A percentile compares a stretch with the other conserved stretches of the same genome.
Evolutionary conservation across 1,140 invertebrate species (phyloP).

Genomic region (Drosophila bocqueti): DNA sequence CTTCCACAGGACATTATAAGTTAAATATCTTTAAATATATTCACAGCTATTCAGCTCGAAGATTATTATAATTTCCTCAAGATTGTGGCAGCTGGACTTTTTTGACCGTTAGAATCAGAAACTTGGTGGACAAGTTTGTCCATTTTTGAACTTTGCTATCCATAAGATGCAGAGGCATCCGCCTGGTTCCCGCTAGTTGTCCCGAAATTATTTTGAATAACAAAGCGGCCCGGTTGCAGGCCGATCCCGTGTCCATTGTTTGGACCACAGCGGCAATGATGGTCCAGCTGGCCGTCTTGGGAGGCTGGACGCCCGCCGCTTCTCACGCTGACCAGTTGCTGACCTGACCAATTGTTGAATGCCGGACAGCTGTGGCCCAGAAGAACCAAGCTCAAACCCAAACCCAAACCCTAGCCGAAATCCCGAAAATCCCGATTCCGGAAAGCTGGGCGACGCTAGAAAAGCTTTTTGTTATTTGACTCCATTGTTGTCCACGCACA

Average conservation of each 20-base stretch:
- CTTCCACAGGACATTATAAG: background rate
- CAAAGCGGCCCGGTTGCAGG: constrained; percentile 38
- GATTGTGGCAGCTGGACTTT: background rate
- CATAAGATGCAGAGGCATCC: constrained; percentile 7
- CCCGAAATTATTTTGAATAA: constrained; percentile 66
- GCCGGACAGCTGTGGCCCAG: constrained; percentile 32
- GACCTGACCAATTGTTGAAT: constrained; percentile 50
- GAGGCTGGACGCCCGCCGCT: constrained; percentile 56
- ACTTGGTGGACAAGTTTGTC: constrained; percentile 1
- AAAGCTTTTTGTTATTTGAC: constrained; percentile 66
- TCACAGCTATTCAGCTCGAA: background rate
- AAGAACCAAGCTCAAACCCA: background rate
- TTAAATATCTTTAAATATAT: background rate
- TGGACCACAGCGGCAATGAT: constrained; percentile 21
- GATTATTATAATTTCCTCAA: no score
- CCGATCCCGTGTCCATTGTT: constrained; percentile 15
- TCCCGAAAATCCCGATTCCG: constrained; percentile 12
- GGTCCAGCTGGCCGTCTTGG: constrained; percentile 45
- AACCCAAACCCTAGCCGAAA: background rate
- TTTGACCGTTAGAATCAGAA: background rate
- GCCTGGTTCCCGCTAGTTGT: background rate
- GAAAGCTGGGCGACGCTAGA: constrained; percentile 64
- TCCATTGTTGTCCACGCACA: constrained; percentile 51
- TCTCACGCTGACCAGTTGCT: constrained; percentile 60
- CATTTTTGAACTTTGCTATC: background rate